Evolutionary conservation across 1,140 invertebrate species (phyloP).

Genomic region (Adelges cooleyi): DNA sequence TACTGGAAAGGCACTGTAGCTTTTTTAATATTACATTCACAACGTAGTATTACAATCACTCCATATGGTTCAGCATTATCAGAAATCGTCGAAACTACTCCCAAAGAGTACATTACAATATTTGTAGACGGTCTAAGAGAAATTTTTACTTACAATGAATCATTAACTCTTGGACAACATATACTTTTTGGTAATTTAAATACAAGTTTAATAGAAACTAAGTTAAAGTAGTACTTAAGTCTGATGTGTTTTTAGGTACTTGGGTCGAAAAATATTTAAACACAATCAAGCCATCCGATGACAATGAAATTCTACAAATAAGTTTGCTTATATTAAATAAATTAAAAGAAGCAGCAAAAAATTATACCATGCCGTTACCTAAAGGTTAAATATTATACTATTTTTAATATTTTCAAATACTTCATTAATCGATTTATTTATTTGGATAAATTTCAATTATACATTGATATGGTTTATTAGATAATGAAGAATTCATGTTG

Average conservation of each 20-base stretch:
- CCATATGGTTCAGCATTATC: background rate
- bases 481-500: slow-evolving; percentile 11
- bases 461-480: background rate
- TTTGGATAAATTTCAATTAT: background rate
- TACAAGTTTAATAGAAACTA: too few species aligned
- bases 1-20: slow-evolving; percentile 21
- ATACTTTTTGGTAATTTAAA: slow-evolving; percentile 9
- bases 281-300: background rate
- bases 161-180: slow-evolving; percentile 12
- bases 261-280: slow-evolving; percentile 18
- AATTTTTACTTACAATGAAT: slow-evolving; percentile 4
- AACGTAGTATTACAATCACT: background rate
- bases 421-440: too few species aligned
- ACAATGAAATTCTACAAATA: background rate
- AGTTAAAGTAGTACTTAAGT: too few species aligned
- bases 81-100: background rate
- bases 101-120: background rate
- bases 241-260: background rate
- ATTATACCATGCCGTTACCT: slow-evolving; percentile 5
- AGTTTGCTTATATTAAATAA: background rate
- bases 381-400: background rate
- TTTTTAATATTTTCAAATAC: too few species aligned
- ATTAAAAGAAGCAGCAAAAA: background rate
- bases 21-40: slow-evolving; percentile 21
- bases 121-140: slow-evolving; percentile 13